Percentiles rank a stretch among this genome's conserved stretches.
phyloP scores from a whole-genome alignment of 2,113 vertebrate species.

The Tetrax tetrax region DNA sequence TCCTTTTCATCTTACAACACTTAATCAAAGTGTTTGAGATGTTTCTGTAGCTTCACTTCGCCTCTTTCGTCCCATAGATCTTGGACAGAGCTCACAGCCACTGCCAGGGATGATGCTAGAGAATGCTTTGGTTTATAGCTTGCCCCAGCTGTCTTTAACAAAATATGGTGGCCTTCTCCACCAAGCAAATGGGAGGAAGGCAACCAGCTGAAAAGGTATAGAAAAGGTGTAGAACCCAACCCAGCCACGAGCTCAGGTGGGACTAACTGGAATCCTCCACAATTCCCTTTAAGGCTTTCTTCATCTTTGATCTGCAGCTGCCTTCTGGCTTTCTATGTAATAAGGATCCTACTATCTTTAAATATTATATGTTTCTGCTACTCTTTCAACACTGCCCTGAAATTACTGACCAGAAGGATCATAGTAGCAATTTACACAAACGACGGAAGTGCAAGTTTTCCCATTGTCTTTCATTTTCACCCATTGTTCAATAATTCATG shows the following conservation, averaged over 20 bases:
- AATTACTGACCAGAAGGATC: conserved; percentile 17
- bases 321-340: conserved; percentile 10
- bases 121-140: neutral
- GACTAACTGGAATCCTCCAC: neutral
- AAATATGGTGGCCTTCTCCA: neutral
- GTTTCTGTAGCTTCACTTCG: neutral
- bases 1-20: neutral
- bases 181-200: neutral
- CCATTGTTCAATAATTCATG: conserved; percentile 58
- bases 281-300: neutral
- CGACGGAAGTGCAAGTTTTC: neutral
- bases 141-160: neutral
- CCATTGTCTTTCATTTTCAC: conserved; percentile 41
- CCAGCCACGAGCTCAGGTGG: neutral
- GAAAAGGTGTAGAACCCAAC: neutral
- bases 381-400: conserved; percentile 19
- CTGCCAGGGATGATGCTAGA: neutral
- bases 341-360: neutral
- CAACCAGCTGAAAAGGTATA: neutral
- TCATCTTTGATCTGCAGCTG: conserved; percentile 11
- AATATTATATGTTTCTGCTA: conserved; percentile 6
- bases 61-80: neutral
- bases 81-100: neutral
- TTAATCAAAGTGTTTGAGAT: neutral
- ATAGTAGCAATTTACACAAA: conserved; percentile 4